Evolutionary conservation across 2,797 vertebrate species (phyloP), one percentile per base, ranked within the genome.

Genomic region (Clarias laeviceps): DNA sequence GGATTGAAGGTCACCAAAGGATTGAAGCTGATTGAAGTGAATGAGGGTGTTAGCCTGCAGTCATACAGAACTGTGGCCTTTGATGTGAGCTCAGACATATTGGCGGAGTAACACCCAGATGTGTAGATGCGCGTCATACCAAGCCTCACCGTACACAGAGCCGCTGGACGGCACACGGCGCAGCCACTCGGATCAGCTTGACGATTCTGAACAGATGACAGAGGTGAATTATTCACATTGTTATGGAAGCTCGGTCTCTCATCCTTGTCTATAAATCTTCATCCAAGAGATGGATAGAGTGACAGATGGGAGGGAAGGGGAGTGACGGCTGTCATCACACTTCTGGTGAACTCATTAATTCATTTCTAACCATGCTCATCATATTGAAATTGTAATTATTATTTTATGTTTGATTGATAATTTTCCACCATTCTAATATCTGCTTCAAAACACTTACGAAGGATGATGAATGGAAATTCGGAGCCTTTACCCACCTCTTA

Each of bases 221-320:
- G 90, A 88, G 87, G 90, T 91, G 86, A 91, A 90, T 91, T 90
- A 91, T 91, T 91, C 89, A 92, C 86, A 88, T 86, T 90, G 89
- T 92, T 92, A 90, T 90, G 85, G 85, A 91, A 90, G 87, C 84
- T 88, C 85, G 82, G 82, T 85, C 84, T 84, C 87, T 83, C 78
- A 80, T 84, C 54, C 83, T 73, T 81, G 72, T 78, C 73, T 82
- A 89, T 90, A 87, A 90, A 92, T 91, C 89, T 87, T 87, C 74
- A 86, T 87, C 81, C 72, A 24, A 54, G 62, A 87, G 87, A 86
- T 87, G 79, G 86, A 89, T 79, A 82, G 77, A 82, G 70, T 88
- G 85, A 66, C 83, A 89, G 84, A 88, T 84, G 79, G 87, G 86
- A 79, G 78, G 88, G 73, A 87, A 86, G 70, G 57, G 73, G 80